A percentile compares a stretch with the other conserved stretches of the same genome.
These are phyloP conservation scores for Drosophila ambigua DNA, from an alignment of 1,140 invertebrate species.

Conservation along the genomic window DNA sequence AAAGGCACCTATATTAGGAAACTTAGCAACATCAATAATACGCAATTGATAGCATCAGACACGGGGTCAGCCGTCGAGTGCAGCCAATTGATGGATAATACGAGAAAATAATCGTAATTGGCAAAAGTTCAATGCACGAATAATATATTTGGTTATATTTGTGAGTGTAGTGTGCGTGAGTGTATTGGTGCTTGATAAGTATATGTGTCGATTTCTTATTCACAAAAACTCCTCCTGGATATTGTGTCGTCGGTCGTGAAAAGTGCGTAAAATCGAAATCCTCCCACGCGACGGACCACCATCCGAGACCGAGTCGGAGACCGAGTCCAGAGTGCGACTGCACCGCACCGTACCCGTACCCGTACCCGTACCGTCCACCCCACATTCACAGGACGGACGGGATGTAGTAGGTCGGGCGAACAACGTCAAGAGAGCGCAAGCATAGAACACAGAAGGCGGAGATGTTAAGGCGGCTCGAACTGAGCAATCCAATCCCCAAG, in stretches of 20 bases:
- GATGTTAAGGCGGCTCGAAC: constrained; percentile 39
- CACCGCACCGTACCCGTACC: no score
- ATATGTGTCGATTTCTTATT: constrained; percentile 40
- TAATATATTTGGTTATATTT: constrained; percentile 79
- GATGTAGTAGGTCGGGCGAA: constrained; percentile 54
- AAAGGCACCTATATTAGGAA: constrained; percentile 22
- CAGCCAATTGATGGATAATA: not conserved
- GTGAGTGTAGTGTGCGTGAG: constrained; percentile 34
- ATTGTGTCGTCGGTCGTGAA: constrained; percentile 18
- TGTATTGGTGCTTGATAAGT: constrained; percentile 13
- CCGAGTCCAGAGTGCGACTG: no score
- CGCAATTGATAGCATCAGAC: not conserved
- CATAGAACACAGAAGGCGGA: constrained; percentile 35
- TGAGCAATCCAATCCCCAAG: constrained; percentile 13
- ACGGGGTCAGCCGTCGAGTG: constrained; percentile 1
- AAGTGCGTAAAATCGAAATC: constrained; percentile 25
- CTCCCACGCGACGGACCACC: constrained; percentile 8
- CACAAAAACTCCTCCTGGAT: constrained; percentile 7
- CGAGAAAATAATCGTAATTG: constrained; percentile 58
- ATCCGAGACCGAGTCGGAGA: not conserved
- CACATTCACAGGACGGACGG: constrained; percentile 7
- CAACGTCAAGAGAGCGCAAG: constrained; percentile 45
- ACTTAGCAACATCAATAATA: constrained; percentile 1
- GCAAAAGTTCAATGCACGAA: constrained; percentile 79
- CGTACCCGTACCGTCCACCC: no score